Percentiles rank a stretch among this genome's conserved stretches.
phyloP scores from a whole-genome alignment of 2,888 invertebrate species.

The Malthinus flaveolus region DNA sequence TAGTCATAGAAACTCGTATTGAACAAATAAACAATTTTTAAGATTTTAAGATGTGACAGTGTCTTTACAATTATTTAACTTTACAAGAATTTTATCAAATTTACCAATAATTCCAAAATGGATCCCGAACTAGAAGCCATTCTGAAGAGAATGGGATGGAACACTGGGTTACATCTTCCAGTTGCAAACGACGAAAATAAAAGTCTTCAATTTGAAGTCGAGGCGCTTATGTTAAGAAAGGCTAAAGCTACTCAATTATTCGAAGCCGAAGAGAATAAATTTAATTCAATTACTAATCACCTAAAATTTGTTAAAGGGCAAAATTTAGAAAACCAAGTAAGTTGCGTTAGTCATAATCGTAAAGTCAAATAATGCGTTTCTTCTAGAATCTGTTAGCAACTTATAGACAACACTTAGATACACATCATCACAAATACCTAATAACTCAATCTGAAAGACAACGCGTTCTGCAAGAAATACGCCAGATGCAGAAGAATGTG shows the following conservation, averaged over 20 bases:
- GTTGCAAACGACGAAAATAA: conserved; percentile 77
- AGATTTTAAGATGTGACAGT: neutral
- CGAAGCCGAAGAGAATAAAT: conserved; percentile 52
- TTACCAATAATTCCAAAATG: conserved; percentile 12
- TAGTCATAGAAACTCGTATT: conserved; percentile 8
- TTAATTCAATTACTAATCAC: conserved; percentile 54
- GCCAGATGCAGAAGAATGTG: conserved; percentile 57
- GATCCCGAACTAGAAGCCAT: conserved; percentile 62
- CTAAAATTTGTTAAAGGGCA: conserved; percentile 58
- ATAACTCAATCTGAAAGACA: conserved; percentile 54
- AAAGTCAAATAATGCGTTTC: neutral
- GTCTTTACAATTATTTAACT: conserved; percentile 1
- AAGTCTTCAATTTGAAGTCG: conserved; percentile 59
- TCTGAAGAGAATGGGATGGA: conserved; percentile 72
- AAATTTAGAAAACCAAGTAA: conserved; percentile 61
- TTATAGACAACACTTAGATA: conserved; percentile 69
- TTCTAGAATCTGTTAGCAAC: conserved; percentile 67
- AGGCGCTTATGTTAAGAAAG: conserved; percentile 56
- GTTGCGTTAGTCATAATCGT: conserved; percentile 13
- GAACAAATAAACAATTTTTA: conserved; percentile 7
- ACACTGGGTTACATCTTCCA: conserved; percentile 76
- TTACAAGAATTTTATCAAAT: conserved; percentile 7
- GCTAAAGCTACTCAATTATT: conserved; percentile 53
- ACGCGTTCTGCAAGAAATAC: conserved; percentile 55
- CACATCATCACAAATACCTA: conserved; percentile 61